phyloP scores from a whole-genome alignment of 2,888 invertebrate species.

The Bhutanitis thaidina region DNA sequence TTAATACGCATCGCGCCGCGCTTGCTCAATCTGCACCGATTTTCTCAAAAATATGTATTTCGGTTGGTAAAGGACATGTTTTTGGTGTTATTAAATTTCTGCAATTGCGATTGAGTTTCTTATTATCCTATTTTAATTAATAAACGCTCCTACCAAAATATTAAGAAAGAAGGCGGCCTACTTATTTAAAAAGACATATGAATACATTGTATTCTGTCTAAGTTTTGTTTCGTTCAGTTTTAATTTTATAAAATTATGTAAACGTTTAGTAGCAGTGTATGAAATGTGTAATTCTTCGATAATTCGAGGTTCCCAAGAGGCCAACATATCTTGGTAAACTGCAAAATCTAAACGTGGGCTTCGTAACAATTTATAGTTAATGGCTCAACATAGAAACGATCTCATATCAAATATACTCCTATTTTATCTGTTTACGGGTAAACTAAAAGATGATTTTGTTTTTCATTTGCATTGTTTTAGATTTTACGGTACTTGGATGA shows the following conservation, averaged over 20 bases:
- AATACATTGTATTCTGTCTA: no score
- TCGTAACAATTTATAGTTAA: conserved; percentile 71
- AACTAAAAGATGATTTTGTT: no score
- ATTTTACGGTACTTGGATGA: no score
- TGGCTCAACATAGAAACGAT: conserved; percentile 2
- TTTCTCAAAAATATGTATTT: conserved; percentile 54
- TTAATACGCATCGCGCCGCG: conserved; percentile 45
- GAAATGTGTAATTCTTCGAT: conserved; percentile 21
- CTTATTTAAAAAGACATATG: no score
- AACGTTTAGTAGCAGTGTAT: conserved; percentile 13
- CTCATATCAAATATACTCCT: conserved; percentile 4
- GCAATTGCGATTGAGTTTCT: conserved; percentile 62
- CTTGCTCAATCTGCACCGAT: conserved; percentile 61
- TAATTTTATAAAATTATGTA: conserved; percentile 15
- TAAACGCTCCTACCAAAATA: conserved; percentile 40
- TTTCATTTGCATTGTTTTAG: no score
- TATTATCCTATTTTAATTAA: conserved; percentile 62
- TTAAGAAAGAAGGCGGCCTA: conserved; percentile 60
- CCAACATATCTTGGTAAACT: conserved; percentile 49
- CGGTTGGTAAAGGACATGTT: not conserved
- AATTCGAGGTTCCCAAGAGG: conserved; percentile 54
- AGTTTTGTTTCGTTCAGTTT: no score
- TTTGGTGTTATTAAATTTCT: conserved; percentile 49
- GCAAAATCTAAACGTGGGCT: conserved; percentile 65
- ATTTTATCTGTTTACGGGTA: not conserved